These are phyloP conservation scores for Xiphophorus hellerii DNA, from an alignment of 2,113 vertebrate species.

Conservation along the genomic window DNA sequence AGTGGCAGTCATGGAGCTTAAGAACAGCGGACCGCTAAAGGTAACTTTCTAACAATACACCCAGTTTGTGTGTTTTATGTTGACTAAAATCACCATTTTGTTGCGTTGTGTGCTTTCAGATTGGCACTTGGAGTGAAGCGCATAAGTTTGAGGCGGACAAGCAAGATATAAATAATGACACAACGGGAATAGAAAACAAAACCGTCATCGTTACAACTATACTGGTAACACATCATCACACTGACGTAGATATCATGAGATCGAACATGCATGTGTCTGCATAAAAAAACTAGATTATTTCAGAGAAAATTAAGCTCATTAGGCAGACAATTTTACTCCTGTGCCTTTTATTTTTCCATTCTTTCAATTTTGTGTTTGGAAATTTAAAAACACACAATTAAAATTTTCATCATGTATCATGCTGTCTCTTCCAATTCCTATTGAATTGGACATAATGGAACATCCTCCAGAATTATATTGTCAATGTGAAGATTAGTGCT, in stretches of 20 bases:
- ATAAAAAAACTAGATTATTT: neutral
- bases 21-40: slow-evolving; percentile 94
- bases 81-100: neutral
- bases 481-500: neutral
- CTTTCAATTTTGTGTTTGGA: neutral
- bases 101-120: slow-evolving; percentile 76
- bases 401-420: too few relatives aligned
- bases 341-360: neutral
- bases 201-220: slow-evolving; percentile 97
- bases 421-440: too few relatives aligned
- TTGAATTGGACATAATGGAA: too few relatives aligned
- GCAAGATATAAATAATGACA: slow-evolving; percentile 90
- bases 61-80: neutral
- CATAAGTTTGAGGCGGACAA: slow-evolving; percentile 97
- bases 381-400: neutral
- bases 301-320: neutral
- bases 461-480: neutral
- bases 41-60: slow-evolving; percentile 70
- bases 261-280: neutral
- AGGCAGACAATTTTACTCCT: neutral
- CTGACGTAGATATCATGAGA: neutral
- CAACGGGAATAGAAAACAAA: slow-evolving; percentile 94
- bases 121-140: slow-evolving; percentile 96
- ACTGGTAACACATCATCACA: slow-evolving; percentile 81
- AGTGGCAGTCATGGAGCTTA: slow-evolving; percentile 96